phyloP scores from a whole-genome alignment of 2,888 invertebrate genomes.

The Chymomyza amoena region DNA sequence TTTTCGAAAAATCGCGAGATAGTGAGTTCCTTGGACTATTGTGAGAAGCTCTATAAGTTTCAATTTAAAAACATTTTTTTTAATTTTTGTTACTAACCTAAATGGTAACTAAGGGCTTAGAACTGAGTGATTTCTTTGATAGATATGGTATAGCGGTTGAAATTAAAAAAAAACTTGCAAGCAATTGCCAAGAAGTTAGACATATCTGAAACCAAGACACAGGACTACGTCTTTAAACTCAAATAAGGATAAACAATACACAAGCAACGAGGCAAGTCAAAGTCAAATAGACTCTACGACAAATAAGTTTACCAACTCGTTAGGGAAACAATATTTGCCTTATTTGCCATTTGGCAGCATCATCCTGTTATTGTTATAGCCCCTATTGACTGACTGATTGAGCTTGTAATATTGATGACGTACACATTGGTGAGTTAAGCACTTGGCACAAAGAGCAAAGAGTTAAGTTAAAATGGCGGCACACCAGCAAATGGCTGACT shows the following conservation, averaged over 20 bases:
- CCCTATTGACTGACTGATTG: neutral
- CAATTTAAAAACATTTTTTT: no score
- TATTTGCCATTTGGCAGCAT: neutral
- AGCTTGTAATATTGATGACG: neutral
- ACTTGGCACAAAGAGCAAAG: conserved; percentile 18
- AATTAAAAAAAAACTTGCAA: no score
- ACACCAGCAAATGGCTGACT: neutral
- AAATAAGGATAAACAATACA: conserved; percentile 22
- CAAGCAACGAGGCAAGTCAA: neutral
- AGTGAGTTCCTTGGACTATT: no score
- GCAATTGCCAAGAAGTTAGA: no score
- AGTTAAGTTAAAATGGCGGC: neutral
- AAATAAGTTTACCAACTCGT: neutral
- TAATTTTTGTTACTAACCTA: no score
- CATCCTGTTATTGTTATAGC: neutral
- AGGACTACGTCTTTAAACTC: neutral
- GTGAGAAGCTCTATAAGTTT: no score
- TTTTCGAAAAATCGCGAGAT: no score
- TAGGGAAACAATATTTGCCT: neutral
- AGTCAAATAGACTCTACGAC: neutral
- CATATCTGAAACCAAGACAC: no score
- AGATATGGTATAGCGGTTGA: no score
- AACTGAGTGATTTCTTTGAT: no score
- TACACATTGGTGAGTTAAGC: neutral
- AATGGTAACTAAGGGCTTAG: no score